Evolutionary conservation across 2,888 invertebrate genomes (phyloP), one percentile per base, ranked within the genome.

Genomic region (Agapostemon virescens): DNA sequence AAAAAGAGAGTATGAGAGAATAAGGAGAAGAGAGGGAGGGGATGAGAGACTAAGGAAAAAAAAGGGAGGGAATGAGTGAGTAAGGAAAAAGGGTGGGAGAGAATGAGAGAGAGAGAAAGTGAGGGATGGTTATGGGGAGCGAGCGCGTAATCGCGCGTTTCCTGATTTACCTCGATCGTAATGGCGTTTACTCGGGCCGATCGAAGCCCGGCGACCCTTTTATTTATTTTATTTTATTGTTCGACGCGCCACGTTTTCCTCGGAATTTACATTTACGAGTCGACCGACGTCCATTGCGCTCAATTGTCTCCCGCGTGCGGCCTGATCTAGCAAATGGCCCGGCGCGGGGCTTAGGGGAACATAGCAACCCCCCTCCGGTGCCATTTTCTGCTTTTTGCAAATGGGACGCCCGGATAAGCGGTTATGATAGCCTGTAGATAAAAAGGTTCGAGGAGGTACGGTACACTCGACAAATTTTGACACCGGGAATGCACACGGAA

Each of bases 151-250:
- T 82, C 75, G 72, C 69, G 69, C 76, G 68, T 75, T 79, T 81
- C 81, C 79, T 68, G 79, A 81, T 79, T 81, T 79, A 81, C 71
- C 74, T 58, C 36, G 71, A 75, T 71, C 81, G 71, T 79, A 75
- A 79, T 79, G 68, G 68, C 74, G 6, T 71, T 81, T 68, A 52
- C 38, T n/a, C 6, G 15, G 38, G 17, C 33, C 40, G 40, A 66
- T 73, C 45, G 26, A 30, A 9, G 52, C 30, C 61, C n/a, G 30
- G 11, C 30, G 15, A 55, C 69, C 58, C 42, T 72, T 74, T 81
- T 72, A 69, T 79, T 79, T 69, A 67, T 49, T 49, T 49, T n/a
- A 49, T 49, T 49, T 49, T n/a, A 49, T 49, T 45, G 70, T 20
- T 33, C 45, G 1, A 40, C 64, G 72, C 58, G 67, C 33, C 17